Evolutionary conservation across 1,140 invertebrate genomes (phyloP).

Genomic region (Plectrocnemia conspersa): DNA sequence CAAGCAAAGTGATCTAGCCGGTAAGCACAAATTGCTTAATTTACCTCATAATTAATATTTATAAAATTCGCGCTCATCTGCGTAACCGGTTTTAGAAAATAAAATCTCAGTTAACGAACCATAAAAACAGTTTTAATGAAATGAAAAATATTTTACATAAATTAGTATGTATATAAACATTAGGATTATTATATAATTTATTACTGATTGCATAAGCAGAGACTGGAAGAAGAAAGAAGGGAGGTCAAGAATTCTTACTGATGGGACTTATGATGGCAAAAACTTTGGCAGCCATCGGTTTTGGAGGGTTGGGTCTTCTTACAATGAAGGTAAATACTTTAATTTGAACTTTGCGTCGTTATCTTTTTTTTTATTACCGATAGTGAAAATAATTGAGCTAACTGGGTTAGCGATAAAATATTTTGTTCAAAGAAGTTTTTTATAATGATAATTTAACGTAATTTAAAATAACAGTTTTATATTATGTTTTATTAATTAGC

Average conservation of each 20-base stretch:
- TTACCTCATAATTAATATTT: background rate
- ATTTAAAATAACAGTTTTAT: no score
- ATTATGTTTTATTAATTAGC: no score
- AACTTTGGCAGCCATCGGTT: conserved; percentile 61
- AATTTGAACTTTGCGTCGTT: no score
- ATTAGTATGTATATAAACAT: background rate
- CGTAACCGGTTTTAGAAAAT: background rate
- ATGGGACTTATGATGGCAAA: conserved; percentile 70
- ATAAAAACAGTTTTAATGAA: background rate
- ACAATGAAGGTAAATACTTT: conserved; percentile 60
- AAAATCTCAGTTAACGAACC: no score
- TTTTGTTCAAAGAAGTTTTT: no score
- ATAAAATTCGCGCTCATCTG: background rate
- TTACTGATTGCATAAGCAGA: conserved; percentile 39
- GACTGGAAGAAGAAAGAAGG: conserved; percentile 53
- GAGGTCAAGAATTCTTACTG: conserved; percentile 53
- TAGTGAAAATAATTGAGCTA: no score
- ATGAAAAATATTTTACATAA: background rate
- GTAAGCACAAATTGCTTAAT: conserved; percentile 21
- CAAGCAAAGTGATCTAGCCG: conserved; percentile 36
- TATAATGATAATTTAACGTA: no score
- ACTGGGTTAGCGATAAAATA: no score
- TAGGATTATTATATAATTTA: background rate
- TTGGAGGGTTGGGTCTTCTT: conserved; percentile 64
- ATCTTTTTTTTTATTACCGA: no score